These are phyloP conservation scores for Sandelia bainsii DNA, from an alignment of 2,797 vertebrate genomes.

Conservation along the genomic window DNA sequence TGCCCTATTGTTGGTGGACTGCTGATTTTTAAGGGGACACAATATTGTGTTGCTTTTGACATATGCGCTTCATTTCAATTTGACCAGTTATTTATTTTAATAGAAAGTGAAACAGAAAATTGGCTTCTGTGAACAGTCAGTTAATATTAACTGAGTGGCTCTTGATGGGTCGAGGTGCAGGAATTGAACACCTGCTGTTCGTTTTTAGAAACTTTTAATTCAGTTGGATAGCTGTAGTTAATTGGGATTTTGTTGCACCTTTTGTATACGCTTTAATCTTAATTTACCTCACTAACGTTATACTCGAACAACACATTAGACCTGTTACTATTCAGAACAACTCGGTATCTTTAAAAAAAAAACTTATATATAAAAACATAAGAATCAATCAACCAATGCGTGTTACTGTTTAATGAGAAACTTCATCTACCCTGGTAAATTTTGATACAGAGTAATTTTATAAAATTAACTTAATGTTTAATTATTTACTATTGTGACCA, in stretches of 20 bases:
- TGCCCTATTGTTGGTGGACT: background rate
- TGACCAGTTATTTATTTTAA: background rate
- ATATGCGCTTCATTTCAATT: too few relatives aligned
- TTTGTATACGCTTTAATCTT: background rate
- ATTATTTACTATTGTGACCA: too few relatives aligned
- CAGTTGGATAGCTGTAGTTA: background rate
- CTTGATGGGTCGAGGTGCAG: conserved; percentile 23
- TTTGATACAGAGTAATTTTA: too few relatives aligned
- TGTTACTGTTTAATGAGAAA: too few relatives aligned
- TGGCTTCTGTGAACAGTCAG: background rate
- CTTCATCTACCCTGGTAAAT: too few relatives aligned
- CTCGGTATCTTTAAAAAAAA: too few relatives aligned
- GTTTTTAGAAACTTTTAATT: background rate
- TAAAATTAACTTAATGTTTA: too few relatives aligned
- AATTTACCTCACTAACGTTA: background rate
- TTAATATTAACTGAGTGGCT: background rate
- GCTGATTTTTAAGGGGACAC: fast-evolving
- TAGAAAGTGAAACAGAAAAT: conserved; percentile 32
- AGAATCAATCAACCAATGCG: too few relatives aligned
- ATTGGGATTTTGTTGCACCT: too few relatives aligned
- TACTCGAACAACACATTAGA: too few relatives aligned
- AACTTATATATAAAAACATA: too few relatives aligned
- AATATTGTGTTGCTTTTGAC: background rate
- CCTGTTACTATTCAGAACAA: too few relatives aligned
- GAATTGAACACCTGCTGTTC: background rate